A percentile compares a stretch with the other conserved stretches of the same genome.
phyloP scores from a whole-genome alignment of 2,888 invertebrate genomes.

The Ormyrus thymus region DNA sequence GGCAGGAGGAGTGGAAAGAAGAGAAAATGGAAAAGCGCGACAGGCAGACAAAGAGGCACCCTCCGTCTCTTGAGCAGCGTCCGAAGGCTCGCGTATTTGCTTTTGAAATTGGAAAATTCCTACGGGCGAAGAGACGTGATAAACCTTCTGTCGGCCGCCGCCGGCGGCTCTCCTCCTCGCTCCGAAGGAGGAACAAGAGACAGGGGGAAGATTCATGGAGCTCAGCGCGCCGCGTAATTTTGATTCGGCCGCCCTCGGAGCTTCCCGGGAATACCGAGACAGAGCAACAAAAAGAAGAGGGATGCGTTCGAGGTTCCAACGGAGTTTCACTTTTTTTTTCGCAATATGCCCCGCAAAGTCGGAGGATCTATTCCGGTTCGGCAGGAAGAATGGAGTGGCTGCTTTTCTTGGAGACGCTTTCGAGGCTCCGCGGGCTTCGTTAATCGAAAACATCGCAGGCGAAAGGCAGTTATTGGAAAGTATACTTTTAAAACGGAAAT shows the following conservation, averaged over 20 bases:
- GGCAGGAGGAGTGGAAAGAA: neutral
- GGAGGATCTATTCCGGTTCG: neutral
- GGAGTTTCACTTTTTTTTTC: too few relatives aligned
- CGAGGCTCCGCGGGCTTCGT: too few relatives aligned
- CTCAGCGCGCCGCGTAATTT: slow-evolving; percentile 42
- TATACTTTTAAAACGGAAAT: too few relatives aligned
- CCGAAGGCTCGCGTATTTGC: slow-evolving; percentile 59
- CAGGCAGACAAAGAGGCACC: slow-evolving; percentile 35
- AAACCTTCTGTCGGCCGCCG: slow-evolving; percentile 14
- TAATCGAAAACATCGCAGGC: too few relatives aligned
- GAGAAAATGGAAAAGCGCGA: slow-evolving; percentile 3
- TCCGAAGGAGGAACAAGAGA: neutral
- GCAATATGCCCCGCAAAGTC: too few relatives aligned
- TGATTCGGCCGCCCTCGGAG: slow-evolving; percentile 30
- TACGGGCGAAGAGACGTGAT: slow-evolving; percentile 49
- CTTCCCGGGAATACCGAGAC: neutral
- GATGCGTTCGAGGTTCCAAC: neutral
- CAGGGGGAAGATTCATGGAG: slow-evolving; percentile 33
- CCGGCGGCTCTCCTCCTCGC: slow-evolving; percentile 4
- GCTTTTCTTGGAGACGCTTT: neutral
- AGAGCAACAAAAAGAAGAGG: slow-evolving; percentile 3
- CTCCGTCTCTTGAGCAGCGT: slow-evolving; percentile 12
- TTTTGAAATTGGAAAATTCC: slow-evolving; percentile 67
- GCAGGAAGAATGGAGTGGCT: neutral
- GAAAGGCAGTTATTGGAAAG: too few relatives aligned